Percentiles rank a stretch among this genome's conserved stretches.
Evolutionary conservation across 1,140 invertebrate species (phyloP).

Genomic region (Hycleus phaleratus): DNA sequence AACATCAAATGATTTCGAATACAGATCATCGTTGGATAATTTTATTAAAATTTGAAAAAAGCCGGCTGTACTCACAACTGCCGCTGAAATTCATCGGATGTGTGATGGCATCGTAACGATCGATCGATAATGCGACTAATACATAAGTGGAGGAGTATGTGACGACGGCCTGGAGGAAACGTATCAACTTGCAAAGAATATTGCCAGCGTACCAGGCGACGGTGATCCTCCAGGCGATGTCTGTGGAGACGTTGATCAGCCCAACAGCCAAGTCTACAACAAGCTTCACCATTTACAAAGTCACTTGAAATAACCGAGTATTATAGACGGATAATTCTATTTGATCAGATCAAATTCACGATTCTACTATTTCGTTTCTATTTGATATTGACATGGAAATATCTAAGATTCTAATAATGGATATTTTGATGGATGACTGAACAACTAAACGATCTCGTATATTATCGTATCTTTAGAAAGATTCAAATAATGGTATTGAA

Average conservation of each 20-base stretch:
- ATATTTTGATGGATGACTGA: no score
- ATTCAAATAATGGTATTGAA: no score
- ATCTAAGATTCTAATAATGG: no score
- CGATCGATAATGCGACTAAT: constrained; percentile 87
- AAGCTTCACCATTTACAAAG: not conserved
- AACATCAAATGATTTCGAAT: not conserved
- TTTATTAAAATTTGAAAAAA: not conserved
- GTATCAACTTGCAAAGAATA: constrained; percentile 79
- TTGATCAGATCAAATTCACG: no score
- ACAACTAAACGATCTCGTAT: no score
- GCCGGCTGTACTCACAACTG: constrained; percentile 67
- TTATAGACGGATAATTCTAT: no score
- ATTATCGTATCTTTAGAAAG: no score
- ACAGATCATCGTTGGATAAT: no score
- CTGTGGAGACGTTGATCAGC: constrained; percentile 75
- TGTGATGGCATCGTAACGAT: constrained; percentile 90
- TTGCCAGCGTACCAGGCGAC: constrained; percentile 81
- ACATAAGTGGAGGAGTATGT: constrained; percentile 94
- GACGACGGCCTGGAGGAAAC: constrained; percentile 73
- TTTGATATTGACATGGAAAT: no score
- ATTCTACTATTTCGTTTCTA: no score
- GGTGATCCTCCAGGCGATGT: constrained; percentile 81
- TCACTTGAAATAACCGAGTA: no score
- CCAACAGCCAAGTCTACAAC: constrained; percentile 79
- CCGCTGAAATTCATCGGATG: constrained; percentile 92